These are phyloP conservation scores for Mnemiopsis leidyi DNA, from an alignment of 37 sponge, comb jelly and placozoan genomes.

Conservation along the genomic window DNA sequence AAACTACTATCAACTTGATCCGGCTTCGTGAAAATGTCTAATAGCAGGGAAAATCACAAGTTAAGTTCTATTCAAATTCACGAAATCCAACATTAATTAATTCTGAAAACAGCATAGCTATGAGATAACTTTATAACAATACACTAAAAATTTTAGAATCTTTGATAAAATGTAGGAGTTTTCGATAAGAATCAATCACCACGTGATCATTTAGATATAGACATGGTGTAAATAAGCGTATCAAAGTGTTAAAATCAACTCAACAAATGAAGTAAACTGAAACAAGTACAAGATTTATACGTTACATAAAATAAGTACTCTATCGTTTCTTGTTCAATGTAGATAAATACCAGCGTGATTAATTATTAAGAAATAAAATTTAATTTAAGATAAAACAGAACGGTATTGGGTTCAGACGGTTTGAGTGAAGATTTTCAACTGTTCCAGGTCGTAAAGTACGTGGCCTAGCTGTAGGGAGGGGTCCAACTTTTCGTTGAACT, in stretches of 20 bases:
- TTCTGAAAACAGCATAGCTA: not conserved
- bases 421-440: conserved; percentile 51
- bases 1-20: too few species aligned
- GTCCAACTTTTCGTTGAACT: not conserved
- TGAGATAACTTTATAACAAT: not conserved
- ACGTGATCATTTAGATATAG: not conserved
- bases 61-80: not conserved
- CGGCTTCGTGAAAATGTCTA: too few species aligned
- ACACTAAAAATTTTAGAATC: not conserved
- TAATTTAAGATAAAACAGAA: not conserved
- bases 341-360: not conserved
- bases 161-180: not conserved
- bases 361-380: not conserved
- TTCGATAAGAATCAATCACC: not conserved
- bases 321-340: not conserved
- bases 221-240: not conserved
- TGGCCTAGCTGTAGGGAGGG: conserved; percentile 35
- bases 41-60: too few species aligned
- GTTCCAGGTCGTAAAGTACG: conserved; percentile 61
- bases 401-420: not conserved
- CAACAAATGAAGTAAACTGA: not conserved
- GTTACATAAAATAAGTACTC: not conserved
- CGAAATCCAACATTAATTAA: not conserved
- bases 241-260: not conserved
- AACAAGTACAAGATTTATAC: not conserved